Conservation (phyloP, 2,888 invertebrate genomes). For the Dusona sp. region DNA sequence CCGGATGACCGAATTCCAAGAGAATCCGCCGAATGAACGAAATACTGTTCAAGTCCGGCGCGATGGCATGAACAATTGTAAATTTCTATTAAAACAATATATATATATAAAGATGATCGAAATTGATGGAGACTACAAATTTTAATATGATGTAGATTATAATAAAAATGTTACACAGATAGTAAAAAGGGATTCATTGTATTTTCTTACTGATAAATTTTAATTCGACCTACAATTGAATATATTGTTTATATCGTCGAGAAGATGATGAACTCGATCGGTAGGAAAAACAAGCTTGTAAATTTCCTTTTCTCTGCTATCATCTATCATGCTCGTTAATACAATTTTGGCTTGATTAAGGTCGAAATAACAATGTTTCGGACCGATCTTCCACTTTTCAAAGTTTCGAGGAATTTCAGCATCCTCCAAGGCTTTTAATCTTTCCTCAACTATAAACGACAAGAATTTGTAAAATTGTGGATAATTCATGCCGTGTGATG, state of each 20-base stretch:
- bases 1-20: background rate
- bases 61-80: slow-evolving; percentile 59
- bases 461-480: slow-evolving; percentile 89
- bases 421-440: slow-evolving; percentile 85
- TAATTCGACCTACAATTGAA: slow-evolving; percentile 9
- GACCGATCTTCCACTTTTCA: slow-evolving; percentile 84
- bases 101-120: slow-evolving; percentile 35
- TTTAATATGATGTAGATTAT: slow-evolving; percentile 71
- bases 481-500: slow-evolving; percentile 92
- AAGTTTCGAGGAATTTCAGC: slow-evolving; percentile 79
- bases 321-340: slow-evolving; percentile 84
- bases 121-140: slow-evolving; percentile 69
- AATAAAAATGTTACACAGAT: slow-evolving; percentile 69
- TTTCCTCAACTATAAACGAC: slow-evolving; percentile 87
- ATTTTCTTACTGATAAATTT: slow-evolving; percentile 12
- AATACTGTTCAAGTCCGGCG: slow-evolving; percentile 19
- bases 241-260: slow-evolving; percentile 53
- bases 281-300: slow-evolving; percentile 67
- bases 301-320: slow-evolving; percentile 77
- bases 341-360: slow-evolving; percentile 83
- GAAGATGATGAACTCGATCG: slow-evolving; percentile 51
- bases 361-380: slow-evolving; percentile 85
- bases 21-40: slow-evolving; percentile 27
- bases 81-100: slow-evolving; percentile 58
- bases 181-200: slow-evolving; percentile 55